phyloP scores from a whole-genome alignment of 2,113 vertebrate genomes.

The Saccopteryx bilineata region DNA sequence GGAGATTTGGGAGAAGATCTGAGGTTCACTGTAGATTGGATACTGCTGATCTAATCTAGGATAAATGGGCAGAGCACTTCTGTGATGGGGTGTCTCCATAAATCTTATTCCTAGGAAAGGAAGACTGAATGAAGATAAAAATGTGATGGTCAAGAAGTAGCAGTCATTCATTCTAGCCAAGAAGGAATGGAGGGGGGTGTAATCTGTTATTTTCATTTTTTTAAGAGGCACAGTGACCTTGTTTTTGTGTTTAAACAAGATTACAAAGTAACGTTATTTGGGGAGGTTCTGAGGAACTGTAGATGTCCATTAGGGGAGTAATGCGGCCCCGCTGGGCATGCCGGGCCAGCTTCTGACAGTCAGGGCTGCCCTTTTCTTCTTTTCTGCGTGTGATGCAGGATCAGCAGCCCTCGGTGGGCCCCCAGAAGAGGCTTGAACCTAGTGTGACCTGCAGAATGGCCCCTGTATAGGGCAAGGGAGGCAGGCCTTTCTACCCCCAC shows the following conservation, averaged over 20 bases:
- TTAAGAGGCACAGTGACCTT: neutral
- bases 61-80: neutral
- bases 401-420: neutral
- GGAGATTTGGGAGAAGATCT: neutral
- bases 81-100: neutral
- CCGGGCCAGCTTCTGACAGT: neutral
- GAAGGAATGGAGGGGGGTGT: neutral
- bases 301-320: neutral
- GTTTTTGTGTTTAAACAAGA: neutral
- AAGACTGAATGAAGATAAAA: no score
- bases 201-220: neutral
- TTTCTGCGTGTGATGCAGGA: neutral
- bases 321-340: neutral
- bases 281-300: neutral
- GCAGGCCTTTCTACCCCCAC: neutral
- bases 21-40: neutral
- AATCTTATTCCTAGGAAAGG: no score
- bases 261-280: no score
- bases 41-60: neutral
- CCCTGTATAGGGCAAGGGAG: fast-evolving
- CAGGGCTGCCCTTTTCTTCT: neutral
- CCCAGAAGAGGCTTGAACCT: neutral
- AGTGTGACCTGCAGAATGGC: neutral
- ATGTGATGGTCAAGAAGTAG: neutral
- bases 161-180: neutral